Evolutionary conservation across 2,888 invertebrate genomes (phyloP).

Genomic region (Electrophaes corylata): DNA sequence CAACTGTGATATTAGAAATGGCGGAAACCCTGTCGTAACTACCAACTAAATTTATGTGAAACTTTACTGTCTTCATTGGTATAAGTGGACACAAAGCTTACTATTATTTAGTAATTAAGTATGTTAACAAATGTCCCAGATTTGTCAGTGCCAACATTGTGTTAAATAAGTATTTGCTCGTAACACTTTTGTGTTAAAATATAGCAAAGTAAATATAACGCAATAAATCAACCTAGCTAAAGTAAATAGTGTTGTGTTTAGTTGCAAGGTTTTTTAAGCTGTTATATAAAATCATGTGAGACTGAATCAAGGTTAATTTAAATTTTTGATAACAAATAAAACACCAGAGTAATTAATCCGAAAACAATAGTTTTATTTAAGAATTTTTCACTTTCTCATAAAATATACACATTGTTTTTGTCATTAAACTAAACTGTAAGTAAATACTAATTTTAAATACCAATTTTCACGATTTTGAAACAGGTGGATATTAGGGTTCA

Average conservation of each 20-base stretch:
- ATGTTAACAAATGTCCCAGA: constrained; percentile 6
- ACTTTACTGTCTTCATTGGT: neutral
- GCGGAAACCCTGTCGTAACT: neutral
- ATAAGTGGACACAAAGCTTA: constrained; percentile 3
- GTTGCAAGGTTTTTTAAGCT: constrained; percentile 3
- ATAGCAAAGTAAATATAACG: constrained; percentile 20
- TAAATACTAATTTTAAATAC: constrained; percentile 85
- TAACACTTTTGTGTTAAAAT: constrained; percentile 23
- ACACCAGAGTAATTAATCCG: constrained; percentile 80
- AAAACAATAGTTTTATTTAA: constrained; percentile 85
- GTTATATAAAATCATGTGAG: constrained; percentile 28
- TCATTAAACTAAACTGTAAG: constrained; percentile 84
- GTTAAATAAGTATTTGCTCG: constrained; percentile 27
- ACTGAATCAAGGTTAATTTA: constrained; percentile 39
- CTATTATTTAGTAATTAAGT: constrained; percentile 15
- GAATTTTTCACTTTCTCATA: constrained; percentile 84
- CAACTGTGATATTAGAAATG: neutral
- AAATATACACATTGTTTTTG: constrained; percentile 85
- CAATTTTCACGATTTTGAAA: constrained; percentile 76
- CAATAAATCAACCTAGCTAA: constrained; percentile 1
- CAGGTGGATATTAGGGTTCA: constrained; percentile 51
- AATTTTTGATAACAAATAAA: constrained; percentile 68
- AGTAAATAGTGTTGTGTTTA: constrained; percentile 14
- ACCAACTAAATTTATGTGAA: neutral
- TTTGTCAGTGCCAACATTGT: constrained; percentile 20